Base-by-base conservation (phyloP, 2,888 invertebrate genomes). In the Orthosia cruda region DNA sequence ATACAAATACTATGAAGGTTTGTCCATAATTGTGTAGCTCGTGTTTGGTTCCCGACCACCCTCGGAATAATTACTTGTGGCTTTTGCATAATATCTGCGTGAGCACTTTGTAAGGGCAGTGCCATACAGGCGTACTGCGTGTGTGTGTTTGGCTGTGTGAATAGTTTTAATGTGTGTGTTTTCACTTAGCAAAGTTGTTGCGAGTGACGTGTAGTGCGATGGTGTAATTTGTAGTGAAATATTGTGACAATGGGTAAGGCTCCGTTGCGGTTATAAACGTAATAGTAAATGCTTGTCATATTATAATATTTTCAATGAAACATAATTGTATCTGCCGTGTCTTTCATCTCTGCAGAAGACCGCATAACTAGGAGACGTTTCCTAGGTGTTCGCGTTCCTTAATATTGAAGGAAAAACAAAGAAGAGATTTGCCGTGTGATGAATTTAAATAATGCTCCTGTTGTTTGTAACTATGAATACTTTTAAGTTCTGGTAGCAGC, bases 21-120 rank as follows among this genome's bases (percentile, higher is more conserved):
- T 2, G 50, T 71, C 81, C 20, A 55, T 71, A 76, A 71, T 67
- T 63, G 59, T 63, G 65, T 83, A 58, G 57, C 40, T 49, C 61
- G 47, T 71, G 68, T 80, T 80, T 75, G 80, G 77, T 72, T 73
- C 69, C 68, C 68, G 55, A 62, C 75, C 69, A 71, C 72, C 83
- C 68, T 68, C 57, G 23, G 77, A 77, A 85, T 87, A 87, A 87
- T 87, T 85, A 74, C 78, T 76, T 70, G 86, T 69, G 88, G 87
- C 80, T 87, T 87, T 87, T 81, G 84, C 86, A 87, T 87, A 87
- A 87, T 87, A 83, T 76, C 71, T 74, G 69, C 77, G 78, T 77
- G 70, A 78, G 77, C 59, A 80, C 76, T 77, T 71, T 73, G 72
- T 72, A 71, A 85, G 47, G 83, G 74, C 74, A 18, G 52, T 45